A percentile compares a stretch with the other conserved stretches of the same genome.
Conservation (phyloP, 2,797 vertebrate species). For the Esox masquinongy region DNA sequence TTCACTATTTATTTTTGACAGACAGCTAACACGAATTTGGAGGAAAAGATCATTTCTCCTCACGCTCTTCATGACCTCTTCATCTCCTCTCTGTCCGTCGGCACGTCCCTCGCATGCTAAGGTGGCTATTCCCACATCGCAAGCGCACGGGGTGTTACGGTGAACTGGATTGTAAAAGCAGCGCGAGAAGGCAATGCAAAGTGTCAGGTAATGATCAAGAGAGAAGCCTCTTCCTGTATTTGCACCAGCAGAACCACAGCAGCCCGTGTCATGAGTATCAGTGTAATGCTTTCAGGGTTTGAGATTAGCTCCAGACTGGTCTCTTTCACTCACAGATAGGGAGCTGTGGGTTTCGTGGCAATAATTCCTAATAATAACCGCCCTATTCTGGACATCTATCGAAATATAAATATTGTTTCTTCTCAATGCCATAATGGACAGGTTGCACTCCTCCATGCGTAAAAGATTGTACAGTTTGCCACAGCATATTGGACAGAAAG, state of each 20-base stretch:
- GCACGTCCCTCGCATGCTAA: constrained; percentile 69
- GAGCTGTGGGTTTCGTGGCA: constrained; percentile 56
- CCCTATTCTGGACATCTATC: constrained; percentile 56
- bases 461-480: constrained; percentile 99
- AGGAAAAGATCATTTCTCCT: constrained; percentile 63
- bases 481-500: constrained; percentile 92
- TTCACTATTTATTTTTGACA: constrained; percentile 71
- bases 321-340: constrained; percentile 64
- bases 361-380: constrained; percentile 46
- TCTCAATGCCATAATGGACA: constrained; percentile 88
- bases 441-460: constrained; percentile 96
- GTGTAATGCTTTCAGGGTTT: constrained; percentile 63
- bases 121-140: constrained; percentile 65
- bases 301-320: constrained; percentile 71
- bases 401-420: constrained; percentile 26
- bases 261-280: constrained; percentile 70
- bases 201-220: constrained; percentile 69
- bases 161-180: constrained; percentile 61
- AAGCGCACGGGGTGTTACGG: constrained; percentile 57
- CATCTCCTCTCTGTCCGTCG: constrained; percentile 59
- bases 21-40: constrained; percentile 59
- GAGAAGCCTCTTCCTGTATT: constrained; percentile 52
- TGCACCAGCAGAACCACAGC: constrained; percentile 53
- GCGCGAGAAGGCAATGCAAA: constrained; percentile 68
- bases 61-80: constrained; percentile 69